Evolutionary conservation across 2,113 vertebrate species (phyloP), one percentile per base, ranked within the genome.

Genomic region (Bubo blakistoni): DNA sequence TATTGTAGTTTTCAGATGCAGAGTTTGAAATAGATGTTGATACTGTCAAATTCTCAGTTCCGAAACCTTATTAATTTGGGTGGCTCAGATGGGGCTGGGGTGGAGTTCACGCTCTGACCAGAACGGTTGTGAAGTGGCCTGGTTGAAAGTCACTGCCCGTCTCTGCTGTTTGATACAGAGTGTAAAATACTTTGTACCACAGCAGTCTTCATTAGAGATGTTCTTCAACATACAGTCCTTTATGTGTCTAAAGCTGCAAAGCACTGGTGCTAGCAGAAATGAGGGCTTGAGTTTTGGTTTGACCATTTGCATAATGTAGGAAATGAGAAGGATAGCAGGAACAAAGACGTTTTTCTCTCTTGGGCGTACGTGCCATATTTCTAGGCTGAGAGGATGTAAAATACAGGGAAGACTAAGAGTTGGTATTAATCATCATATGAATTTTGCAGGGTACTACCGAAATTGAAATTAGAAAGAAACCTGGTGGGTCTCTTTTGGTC

Each of bases 391-490:
- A 21, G 32, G 2, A 4, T 16, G 52, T 29, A 2, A 83, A 44
- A 11, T 7, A 1, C 16, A 2, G 38, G 55, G 36, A 12, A n/a
- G 58, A 12, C 5, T 2, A 1, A 32, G 55, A 51, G 69, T 13
- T 54, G 62, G 30, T 54, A 3, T 81, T 97, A 52, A 97, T 26
- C 52, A 6, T 1, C 11, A 0, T 65, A 6, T 61, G 88, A 2
- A 81, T 95, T 96, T 96, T 95, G 12, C 98, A 98, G 98, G 98
- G 98, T 71, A 99, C 99, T 13, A 99, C 99, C 8, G 99, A 99
- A 42, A 98, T 99, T 30, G 99, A 99, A 83, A 98, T 99, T 13
- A 99, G 99, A 97, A 99, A 99, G 98, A 99, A 99, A 95, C 99
- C 99, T 70, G 99, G 99, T 1, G 99, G 99, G 54, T 99, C 99